Conservation (phyloP, 1,140 invertebrate species). For the Aphidius ervi region DNA sequence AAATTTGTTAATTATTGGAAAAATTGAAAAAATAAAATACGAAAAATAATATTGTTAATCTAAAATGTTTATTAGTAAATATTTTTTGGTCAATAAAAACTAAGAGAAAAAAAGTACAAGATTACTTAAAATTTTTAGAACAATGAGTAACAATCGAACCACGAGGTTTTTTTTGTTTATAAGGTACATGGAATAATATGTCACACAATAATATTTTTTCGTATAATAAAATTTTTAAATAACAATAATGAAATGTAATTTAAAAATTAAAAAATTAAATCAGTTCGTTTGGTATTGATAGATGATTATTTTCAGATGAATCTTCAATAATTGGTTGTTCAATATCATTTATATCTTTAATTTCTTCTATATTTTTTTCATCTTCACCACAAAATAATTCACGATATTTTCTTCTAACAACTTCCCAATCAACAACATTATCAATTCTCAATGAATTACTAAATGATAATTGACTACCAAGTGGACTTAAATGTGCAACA, state of each 20-base stretch:
- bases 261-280: conserved; percentile 1
- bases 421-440: conserved; percentile 87
- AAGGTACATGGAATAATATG: too few species aligned
- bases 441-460: conserved; percentile 71
- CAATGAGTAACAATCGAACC: too few species aligned
- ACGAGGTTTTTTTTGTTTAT: too few species aligned
- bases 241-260: background rate
- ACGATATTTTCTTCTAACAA: conserved; percentile 85
- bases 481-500: conserved; percentile 70
- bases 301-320: conserved; percentile 10
- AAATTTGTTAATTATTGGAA: too few species aligned
- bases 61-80: too few species aligned
- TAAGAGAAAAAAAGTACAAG: too few species aligned
- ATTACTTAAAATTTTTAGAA: too few species aligned
- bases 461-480: conserved; percentile 80
- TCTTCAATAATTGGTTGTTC: conserved; percentile 33
- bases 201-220: too few species aligned
- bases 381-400: conserved; percentile 68
- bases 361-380: conserved; percentile 50
- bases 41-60: too few species aligned
- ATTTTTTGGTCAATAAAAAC: too few species aligned
- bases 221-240: background rate
- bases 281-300: conserved; percentile 20
- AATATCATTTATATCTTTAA: conserved; percentile 40
- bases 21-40: too few species aligned